These are phyloP conservation scores for Tangara arthus DNA, from an alignment of 2,797 vertebrate genomes.

Conservation along the genomic window DNA sequence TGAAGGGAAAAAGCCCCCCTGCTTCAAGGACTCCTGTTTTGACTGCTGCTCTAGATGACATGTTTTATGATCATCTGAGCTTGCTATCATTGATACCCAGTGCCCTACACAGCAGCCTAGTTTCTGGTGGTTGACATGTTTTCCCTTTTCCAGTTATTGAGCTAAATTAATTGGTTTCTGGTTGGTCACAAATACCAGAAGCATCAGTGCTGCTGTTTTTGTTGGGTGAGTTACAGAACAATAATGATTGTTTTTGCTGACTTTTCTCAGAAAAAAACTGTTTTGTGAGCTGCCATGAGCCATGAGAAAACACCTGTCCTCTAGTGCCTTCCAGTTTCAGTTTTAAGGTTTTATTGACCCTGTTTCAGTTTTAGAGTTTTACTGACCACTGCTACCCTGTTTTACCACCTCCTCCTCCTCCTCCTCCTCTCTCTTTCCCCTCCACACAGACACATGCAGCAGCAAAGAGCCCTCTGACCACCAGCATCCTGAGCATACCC, in stretches of 20 bases:
- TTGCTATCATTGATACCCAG: not conserved
- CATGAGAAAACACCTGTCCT: not conserved
- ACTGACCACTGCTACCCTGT: rapidly evolving
- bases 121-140: not conserved
- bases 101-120: not conserved
- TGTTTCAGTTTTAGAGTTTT: not conserved
- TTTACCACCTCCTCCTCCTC: not conserved
- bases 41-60: not conserved
- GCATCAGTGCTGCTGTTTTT: not conserved
- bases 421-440: not conserved
- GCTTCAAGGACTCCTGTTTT: not conserved
- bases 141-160: not conserved
- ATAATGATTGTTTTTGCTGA: not conserved
- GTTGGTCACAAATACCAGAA: not conserved
- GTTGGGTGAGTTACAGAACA: not conserved
- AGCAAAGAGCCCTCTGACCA: not conserved
- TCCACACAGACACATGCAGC: rapidly evolving
- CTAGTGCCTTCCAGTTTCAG: not conserved
- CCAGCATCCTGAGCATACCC: not conserved
- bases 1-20: not conserved
- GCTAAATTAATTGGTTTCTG: not conserved
- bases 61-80: not conserved
- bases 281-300: not conserved
- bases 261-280: not conserved
- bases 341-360: not conserved